Base-by-base conservation (phyloP, 2,797 vertebrate species). In the Trachops cirrhosus region DNA sequence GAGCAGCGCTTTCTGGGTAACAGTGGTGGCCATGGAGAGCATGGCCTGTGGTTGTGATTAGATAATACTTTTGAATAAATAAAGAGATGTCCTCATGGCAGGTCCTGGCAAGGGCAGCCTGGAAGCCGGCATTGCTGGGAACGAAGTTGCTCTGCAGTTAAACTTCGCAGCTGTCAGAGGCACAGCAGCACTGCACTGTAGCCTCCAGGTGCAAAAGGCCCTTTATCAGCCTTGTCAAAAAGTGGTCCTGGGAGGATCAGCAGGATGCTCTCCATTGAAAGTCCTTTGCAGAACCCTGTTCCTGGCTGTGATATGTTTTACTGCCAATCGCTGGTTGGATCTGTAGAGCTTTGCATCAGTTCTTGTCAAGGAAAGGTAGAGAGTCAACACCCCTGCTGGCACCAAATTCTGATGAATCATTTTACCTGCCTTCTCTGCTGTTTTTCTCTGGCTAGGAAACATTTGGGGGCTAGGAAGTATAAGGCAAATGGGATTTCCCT, bases 181-280 rank as follows among this genome's bases (percentile, higher is more conserved):
- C 0, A 1, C 50, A n/a, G 79, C 44, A 21, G 91, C 29, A 11
- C 0, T 4, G 50, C 52, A 22, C 93, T 3, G 6, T 79, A 84
- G 90, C 82, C 96, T 97, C 78, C 78, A 94, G 96, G 97, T 96
- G 75, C 95, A 89, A 83, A 75, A 4, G 73, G 87, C 70, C 85
- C 91, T 96, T 74, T 64, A 32, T 80, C 95, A 89, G 92, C 92
- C 86, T 70, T 71, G 0, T 11, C 83, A 94, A 5, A 87, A 75
- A 91, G 80, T 32, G 85, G 44, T 41, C 32, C 78, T 37, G 37
- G 78, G 88, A 95, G 92, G 87, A 67, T n/a, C 48, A 9, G 73
- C 0, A 0, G 86, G 44, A 32, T 48, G 71, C 48, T 80, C 3
- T 89, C 88, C 44, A 11, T 77, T 70, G 74, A 14, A 74, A 94